Evolutionary conservation across 2,888 invertebrate genomes (phyloP).

Genomic region (Polylopha cassiicola): DNA sequence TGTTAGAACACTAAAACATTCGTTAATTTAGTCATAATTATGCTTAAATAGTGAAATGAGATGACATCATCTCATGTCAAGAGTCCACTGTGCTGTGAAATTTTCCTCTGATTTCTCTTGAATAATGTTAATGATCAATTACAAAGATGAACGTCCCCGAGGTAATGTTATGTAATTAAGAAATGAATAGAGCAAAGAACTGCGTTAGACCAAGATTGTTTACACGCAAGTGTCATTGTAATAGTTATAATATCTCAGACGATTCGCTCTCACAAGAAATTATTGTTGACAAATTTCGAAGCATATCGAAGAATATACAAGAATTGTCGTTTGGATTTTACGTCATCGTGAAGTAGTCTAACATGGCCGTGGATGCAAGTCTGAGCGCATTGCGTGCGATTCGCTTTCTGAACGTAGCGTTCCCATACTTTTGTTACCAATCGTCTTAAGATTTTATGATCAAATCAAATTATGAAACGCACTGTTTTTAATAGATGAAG

Average conservation of each 20-base stretch:
- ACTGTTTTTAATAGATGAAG: slow-evolving; percentile 28
- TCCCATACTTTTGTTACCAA: slow-evolving; percentile 26
- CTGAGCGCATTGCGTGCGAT: slow-evolving; percentile 40
- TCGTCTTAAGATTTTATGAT: slow-evolving; percentile 33
- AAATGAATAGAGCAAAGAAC: slow-evolving; percentile 10
- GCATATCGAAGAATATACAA: slow-evolving; percentile 3
- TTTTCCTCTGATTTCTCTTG: slow-evolving; percentile 43
- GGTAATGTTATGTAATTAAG: slow-evolving; percentile 18
- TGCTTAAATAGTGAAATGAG: slow-evolving; percentile 32
- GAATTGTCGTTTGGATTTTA: slow-evolving; percentile 25
- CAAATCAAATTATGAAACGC: slow-evolving; percentile 41
- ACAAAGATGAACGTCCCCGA: slow-evolving; percentile 32
- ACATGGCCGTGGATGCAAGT: slow-evolving; percentile 7
- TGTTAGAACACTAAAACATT: slow-evolving; percentile 9
- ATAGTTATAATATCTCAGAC: no score
- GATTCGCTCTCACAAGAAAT: slow-evolving; percentile 2
- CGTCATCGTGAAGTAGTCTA: slow-evolving; percentile 25
- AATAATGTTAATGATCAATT: slow-evolving; percentile 41
- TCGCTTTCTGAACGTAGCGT: slow-evolving; percentile 51
- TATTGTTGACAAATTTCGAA: no score
- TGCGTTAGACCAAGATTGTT: not conserved
- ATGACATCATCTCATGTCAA: slow-evolving; percentile 42
- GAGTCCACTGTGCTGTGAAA: slow-evolving; percentile 29
- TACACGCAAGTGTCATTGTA: no score
- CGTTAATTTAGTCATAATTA: slow-evolving; percentile 27